Percentiles rank a stretch among this genome's conserved stretches.
phyloP scores from a whole-genome alignment of 2,888 invertebrate genomes.

The Lamellibrachia columna region DNA sequence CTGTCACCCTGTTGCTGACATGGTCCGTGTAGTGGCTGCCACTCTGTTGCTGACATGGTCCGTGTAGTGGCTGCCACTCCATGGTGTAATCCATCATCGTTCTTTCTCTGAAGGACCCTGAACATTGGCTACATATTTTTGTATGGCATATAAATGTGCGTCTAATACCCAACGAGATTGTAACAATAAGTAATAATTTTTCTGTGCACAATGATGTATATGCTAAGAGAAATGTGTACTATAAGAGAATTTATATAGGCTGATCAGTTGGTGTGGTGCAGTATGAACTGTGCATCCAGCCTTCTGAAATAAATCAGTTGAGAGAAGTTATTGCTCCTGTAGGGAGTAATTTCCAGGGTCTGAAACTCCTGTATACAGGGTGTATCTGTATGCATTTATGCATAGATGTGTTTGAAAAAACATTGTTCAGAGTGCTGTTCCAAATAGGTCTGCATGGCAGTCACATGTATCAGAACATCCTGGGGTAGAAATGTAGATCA shows the following conservation, averaged over 20 bases:
- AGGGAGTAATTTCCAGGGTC: not conserved
- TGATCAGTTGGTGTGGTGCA: not conserved
- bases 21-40: no score
- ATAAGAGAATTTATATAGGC: not conserved
- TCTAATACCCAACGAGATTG: not conserved
- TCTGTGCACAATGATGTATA: not conserved
- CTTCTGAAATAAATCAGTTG: not conserved
- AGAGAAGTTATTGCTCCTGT: not conserved
- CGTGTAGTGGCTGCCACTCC: no score
- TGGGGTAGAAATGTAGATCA: not conserved
- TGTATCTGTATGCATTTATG: not conserved
- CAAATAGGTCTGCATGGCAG: not conserved
- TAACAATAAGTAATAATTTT: not conserved
- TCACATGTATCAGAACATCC: not conserved
- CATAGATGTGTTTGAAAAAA: slow-evolving; percentile 4
- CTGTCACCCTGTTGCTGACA: no score
- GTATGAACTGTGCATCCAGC: not conserved
- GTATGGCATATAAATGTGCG: not conserved
- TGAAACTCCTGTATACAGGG: not conserved
- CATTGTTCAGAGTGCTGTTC: not conserved
- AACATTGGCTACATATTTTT: not conserved
- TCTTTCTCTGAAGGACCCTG: no score
- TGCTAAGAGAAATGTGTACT: not conserved
- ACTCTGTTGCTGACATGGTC: no score
- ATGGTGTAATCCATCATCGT: no score